Evolutionary conservation across 2,888 invertebrate species (phyloP).

Genomic region (Phytoseiulus persimilis): DNA sequence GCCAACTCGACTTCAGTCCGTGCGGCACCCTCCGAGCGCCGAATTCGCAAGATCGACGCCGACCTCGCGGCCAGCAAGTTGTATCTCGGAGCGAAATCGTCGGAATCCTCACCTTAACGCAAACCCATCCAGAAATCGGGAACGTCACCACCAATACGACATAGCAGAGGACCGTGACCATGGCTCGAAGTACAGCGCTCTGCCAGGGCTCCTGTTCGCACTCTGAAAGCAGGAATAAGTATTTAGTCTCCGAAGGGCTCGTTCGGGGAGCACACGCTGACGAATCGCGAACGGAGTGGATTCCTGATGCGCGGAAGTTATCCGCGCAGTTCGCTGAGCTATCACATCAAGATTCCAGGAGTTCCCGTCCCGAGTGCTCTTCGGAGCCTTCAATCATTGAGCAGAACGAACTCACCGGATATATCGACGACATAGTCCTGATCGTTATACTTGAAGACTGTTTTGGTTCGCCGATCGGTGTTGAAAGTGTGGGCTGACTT

Average conservation of each 20-base stretch:
- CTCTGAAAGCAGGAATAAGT: background rate
- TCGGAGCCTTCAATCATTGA: too few relatives aligned
- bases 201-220: conserved; percentile 33
- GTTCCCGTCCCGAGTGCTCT: too few relatives aligned
- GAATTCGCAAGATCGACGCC: too few relatives aligned
- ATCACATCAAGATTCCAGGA: too few relatives aligned
- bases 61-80: too few relatives aligned
- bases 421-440: conserved; percentile 28
- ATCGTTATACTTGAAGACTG: conserved; percentile 31
- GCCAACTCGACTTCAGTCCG: too few relatives aligned
- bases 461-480: background rate
- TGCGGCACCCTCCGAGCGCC: too few relatives aligned
- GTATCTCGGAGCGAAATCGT: background rate
- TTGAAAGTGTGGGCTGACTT: conserved; percentile 28
- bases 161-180: conserved; percentile 34
- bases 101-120: conserved; percentile 12
- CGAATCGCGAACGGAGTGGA: too few relatives aligned
- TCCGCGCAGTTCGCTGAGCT: too few relatives aligned
- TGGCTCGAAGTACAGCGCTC: conserved; percentile 15
- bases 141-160: conserved; percentile 27
- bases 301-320: too few relatives aligned
- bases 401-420: background rate
- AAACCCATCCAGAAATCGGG: conserved; percentile 21
- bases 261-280: too few relatives aligned
- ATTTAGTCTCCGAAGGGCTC: too few relatives aligned